These are phyloP conservation scores for Meteorus cinctellus DNA, from an alignment of 2,888 invertebrate genomes.

Conservation along the genomic window DNA sequence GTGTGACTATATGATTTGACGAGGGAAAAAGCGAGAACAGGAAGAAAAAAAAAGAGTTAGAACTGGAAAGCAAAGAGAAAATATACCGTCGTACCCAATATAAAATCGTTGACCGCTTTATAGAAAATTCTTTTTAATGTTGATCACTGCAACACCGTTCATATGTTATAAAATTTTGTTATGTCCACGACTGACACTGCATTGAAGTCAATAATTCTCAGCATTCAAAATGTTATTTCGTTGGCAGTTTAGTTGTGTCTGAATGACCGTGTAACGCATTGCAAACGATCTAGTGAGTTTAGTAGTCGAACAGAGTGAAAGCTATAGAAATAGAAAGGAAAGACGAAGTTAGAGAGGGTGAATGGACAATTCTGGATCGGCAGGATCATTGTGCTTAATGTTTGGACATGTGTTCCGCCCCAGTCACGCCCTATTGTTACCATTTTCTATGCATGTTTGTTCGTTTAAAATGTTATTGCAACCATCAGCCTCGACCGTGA, in stretches of 20 bases:
- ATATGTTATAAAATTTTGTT: slow-evolving; percentile 24
- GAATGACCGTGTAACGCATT: slow-evolving; percentile 70
- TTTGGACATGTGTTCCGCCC: slow-evolving; percentile 74
- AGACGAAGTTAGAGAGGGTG: slow-evolving; percentile 41
- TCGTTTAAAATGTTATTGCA: slow-evolving; percentile 71
- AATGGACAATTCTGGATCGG: slow-evolving; percentile 62
- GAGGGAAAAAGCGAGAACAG: slow-evolving; percentile 29
- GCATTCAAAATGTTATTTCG: slow-evolving; percentile 61
- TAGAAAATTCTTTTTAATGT: background rate
- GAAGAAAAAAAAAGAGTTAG: background rate
- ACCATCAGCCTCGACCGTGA: slow-evolving; percentile 49
- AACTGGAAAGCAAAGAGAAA: background rate
- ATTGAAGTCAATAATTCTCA: slow-evolving; percentile 53
- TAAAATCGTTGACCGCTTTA: slow-evolving; percentile 31
- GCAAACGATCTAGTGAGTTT: slow-evolving; percentile 61
- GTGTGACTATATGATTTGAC: slow-evolving; percentile 49
- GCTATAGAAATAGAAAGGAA: slow-evolving; percentile 33
- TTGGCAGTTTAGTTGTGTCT: slow-evolving; percentile 48
- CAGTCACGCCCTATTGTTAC: slow-evolving; percentile 72
- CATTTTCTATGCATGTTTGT: slow-evolving; percentile 70
- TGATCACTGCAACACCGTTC: background rate
- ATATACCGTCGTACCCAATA: background rate
- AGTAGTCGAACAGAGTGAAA: slow-evolving; percentile 27
- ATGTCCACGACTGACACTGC: background rate
- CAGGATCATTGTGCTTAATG: slow-evolving; percentile 70